phyloP scores from a whole-genome alignment of 2,797 vertebrate genomes.

The Leuciscus waleckii region DNA sequence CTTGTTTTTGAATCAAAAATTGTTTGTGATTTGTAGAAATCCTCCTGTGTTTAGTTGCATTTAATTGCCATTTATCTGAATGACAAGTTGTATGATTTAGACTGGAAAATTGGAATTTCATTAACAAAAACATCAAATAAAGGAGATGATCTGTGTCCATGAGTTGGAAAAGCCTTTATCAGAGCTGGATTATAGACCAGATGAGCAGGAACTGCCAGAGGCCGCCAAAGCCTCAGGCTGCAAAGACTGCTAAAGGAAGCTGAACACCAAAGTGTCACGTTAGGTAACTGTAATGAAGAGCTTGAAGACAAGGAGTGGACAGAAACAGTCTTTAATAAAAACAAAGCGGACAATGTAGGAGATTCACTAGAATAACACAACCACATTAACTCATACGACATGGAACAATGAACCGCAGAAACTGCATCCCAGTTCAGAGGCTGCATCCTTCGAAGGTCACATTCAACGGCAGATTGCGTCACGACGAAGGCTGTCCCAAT shows the following conservation, averaged over 20 bases:
- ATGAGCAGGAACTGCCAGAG: background rate
- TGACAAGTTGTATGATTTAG: slow-evolving; percentile 2
- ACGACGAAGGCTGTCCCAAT: too few species aligned
- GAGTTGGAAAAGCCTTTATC: slow-evolving; percentile 1
- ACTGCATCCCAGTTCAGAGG: too few species aligned
- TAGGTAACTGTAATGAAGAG: background rate
- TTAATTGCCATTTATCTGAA: background rate
- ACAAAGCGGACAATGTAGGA: background rate
- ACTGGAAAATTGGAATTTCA: background rate
- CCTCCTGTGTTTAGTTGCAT: background rate
- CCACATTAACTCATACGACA: too few species aligned
- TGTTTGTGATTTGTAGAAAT: background rate
- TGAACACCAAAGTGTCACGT: background rate
- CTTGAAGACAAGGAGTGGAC: background rate
- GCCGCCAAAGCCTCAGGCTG: background rate
- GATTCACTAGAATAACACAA: background rate
- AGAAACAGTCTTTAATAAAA: background rate
- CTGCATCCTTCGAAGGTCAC: too few species aligned
- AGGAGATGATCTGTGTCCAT: slow-evolving; percentile 1
- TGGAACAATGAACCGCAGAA: too few species aligned
- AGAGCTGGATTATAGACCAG: background rate
- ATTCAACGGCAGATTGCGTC: too few species aligned
- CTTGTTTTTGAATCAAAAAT: slow-evolving; percentile 18
- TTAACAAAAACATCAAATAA: slow-evolving; percentile 1
- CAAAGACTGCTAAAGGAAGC: background rate